Base-by-base conservation (phyloP, 2,797 vertebrate genomes). In the Buphagus erythrorhynchus region DNA sequence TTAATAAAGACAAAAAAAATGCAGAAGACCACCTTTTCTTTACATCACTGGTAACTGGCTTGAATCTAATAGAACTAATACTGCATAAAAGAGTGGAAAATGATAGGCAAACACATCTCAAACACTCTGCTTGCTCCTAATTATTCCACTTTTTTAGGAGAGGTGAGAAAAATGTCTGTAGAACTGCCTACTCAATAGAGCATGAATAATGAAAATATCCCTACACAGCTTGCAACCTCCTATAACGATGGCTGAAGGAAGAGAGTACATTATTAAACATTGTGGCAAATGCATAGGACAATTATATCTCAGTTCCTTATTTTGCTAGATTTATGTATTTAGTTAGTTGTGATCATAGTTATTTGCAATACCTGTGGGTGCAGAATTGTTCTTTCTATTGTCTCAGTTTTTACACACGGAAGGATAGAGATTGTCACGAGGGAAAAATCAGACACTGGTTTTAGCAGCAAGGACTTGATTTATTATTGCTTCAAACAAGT, bases 401-500 rank as follows among this genome's bases (percentile, higher is more conserved):
- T 92, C 88, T 91, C 92, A 45, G 66, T 63, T 96, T 90, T 94
- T 69, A 92, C 52, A 77, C 57, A 80, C 1, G 1, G 81, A 92
- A 93, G 77, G 91, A 74, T 17, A 93, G 78, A 90, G 72, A 89
- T 88, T 94, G 92, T 94, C 94, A 93, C 6, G 3, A 76, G 88
- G 87, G 95, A 95, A 95, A 93, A 90, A 96, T 90, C 87, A 97
- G 89, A 95, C 89, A 94, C 78, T 85, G 94, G 91, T 96, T 97
- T 96, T 95, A 97, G 91, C 92, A 95, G 93, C 77, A 68, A 93
- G 88, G 95, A 93, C 77, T 97, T 97, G 97, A 97, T 97, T 97
- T 97, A 97, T 97, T 97, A 97, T 96, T 96, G 94, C 94, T 97
- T 97, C 91, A 97, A 97, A 97, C 96, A 96, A 96, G 97, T 97